These are phyloP conservation scores for Brachyalestes nurse DNA, from an alignment of 2,797 vertebrate species.

Conservation along the genomic window DNA sequence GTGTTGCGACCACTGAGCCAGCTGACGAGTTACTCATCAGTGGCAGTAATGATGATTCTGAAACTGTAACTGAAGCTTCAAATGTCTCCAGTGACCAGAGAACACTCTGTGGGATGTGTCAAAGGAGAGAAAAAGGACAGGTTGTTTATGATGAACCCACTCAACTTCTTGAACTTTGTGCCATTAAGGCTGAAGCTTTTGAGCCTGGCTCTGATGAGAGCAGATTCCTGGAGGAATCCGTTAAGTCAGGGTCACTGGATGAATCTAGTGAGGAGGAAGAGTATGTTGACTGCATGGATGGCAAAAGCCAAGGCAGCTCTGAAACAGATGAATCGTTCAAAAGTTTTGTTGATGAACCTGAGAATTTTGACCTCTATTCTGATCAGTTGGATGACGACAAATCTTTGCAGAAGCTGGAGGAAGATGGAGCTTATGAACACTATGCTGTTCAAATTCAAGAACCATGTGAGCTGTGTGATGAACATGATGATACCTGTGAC, in stretches of 20 bases:
- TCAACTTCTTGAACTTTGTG: conserved; percentile 10
- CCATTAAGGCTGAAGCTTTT: background rate
- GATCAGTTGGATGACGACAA: conserved; percentile 51
- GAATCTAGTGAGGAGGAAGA: conserved; percentile 53
- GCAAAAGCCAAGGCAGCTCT: conserved; percentile 56
- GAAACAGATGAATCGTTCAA: conserved; percentile 59
- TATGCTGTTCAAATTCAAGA: background rate
- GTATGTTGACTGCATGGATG: conserved; percentile 49
- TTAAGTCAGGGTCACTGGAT: conserved; percentile 41
- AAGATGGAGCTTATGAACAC: conserved; percentile 66
- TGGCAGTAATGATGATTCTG: conserved; percentile 16
- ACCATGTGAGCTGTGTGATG: conserved; percentile 1
- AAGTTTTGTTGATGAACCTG: conserved; percentile 54
- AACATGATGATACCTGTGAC: background rate
- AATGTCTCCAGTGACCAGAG: conserved; percentile 65
- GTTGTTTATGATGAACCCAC: conserved; percentile 16
- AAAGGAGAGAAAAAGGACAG: conserved; percentile 62
- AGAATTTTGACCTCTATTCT: conserved; percentile 66
- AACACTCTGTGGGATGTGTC: conserved; percentile 72
- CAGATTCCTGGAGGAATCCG: background rate
- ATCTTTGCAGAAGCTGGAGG: conserved; percentile 49
- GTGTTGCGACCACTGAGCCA: conserved; percentile 17
- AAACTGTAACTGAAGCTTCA: conserved; percentile 44
- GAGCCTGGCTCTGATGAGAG: conserved; percentile 10
- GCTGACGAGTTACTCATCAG: background rate